Conservation (phyloP, 2,797 vertebrate species). For the Clarias laeviceps region DNA sequence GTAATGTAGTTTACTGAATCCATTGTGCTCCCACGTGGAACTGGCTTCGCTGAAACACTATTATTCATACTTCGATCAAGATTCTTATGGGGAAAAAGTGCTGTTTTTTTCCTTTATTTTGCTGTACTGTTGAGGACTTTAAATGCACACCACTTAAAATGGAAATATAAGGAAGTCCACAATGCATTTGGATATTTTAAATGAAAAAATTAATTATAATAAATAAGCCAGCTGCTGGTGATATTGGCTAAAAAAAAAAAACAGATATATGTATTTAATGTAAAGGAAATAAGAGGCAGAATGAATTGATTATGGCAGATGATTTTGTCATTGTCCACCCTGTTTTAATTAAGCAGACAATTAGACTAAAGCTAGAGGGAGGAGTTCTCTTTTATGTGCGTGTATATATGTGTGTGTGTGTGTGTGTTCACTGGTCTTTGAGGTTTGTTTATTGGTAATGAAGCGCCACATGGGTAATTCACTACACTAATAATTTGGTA, state of each 20-base stretch:
- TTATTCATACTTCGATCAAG: not conserved
- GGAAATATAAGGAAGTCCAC: not conserved
- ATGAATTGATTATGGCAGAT: not conserved
- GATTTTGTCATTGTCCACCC: not conserved
- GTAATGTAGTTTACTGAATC: slow-evolving; percentile 12
- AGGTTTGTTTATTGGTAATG: slow-evolving; percentile 71
- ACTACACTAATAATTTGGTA: slow-evolving; percentile 33
- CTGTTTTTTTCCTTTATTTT: not conserved
- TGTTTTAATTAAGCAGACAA: slow-evolving; percentile 13
- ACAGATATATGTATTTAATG: not conserved
- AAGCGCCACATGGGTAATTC: slow-evolving; percentile 61
- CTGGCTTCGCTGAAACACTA: not conserved
- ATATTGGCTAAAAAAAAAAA: not conserved
- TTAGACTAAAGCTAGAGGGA: slow-evolving; percentile 56
- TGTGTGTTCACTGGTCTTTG: slow-evolving; percentile 59
- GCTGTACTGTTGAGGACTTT: no score
- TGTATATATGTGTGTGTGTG: no score
- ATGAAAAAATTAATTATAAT: no score
- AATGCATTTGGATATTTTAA: not conserved
- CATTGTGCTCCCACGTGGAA: not conserved
- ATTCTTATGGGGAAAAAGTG: not conserved
- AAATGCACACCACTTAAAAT: not conserved
- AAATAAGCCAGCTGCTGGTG: not conserved
- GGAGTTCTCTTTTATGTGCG: slow-evolving; percentile 33
- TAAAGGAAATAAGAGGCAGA: not conserved